Percentiles rank a stretch among this genome's conserved stretches.
Conservation (phyloP, 2,797 vertebrate genomes). For the Pipistrellus pygmaeus region DNA sequence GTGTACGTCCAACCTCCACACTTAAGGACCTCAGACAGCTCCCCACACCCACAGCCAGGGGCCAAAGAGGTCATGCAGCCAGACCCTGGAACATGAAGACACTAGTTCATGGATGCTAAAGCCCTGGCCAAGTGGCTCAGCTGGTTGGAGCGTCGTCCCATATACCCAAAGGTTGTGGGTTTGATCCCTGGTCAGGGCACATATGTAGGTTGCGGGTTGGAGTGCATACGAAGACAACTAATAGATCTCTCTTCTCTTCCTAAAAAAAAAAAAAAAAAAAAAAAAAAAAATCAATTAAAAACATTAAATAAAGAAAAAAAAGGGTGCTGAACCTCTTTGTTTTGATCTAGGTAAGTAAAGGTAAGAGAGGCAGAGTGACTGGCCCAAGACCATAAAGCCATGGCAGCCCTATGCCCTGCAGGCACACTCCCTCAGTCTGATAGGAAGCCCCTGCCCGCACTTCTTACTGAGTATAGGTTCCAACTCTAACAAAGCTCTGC, state of each 20-base stretch:
- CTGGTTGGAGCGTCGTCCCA: too few species aligned
- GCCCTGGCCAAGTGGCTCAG: too few species aligned
- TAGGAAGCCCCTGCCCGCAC: not conserved
- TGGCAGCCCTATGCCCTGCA: fast-evolving
- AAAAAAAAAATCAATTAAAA: too few species aligned
- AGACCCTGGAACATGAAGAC: not conserved
- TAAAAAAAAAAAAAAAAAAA: too few species aligned
- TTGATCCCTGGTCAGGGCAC: too few species aligned
- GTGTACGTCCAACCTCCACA: fast-evolving
- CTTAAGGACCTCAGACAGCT: not conserved
- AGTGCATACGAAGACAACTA: too few species aligned
- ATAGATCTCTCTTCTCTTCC: too few species aligned
- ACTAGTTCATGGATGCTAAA: not conserved
- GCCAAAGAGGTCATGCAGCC: not conserved
- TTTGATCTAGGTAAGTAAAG: not conserved
- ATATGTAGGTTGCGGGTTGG: too few species aligned
- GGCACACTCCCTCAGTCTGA: not conserved
- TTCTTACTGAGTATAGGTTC: not conserved
- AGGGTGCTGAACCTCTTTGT: not conserved
- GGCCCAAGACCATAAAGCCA: not conserved
- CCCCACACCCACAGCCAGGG: not conserved
- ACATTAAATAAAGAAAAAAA: too few species aligned
- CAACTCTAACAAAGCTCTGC: not conserved
- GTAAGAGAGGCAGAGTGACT: not conserved
- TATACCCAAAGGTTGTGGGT: too few species aligned